Evolutionary conservation across 1,140 invertebrate genomes (phyloP), one percentile per base, ranked within the genome.

Genomic region (Grapholita molesta): DNA sequence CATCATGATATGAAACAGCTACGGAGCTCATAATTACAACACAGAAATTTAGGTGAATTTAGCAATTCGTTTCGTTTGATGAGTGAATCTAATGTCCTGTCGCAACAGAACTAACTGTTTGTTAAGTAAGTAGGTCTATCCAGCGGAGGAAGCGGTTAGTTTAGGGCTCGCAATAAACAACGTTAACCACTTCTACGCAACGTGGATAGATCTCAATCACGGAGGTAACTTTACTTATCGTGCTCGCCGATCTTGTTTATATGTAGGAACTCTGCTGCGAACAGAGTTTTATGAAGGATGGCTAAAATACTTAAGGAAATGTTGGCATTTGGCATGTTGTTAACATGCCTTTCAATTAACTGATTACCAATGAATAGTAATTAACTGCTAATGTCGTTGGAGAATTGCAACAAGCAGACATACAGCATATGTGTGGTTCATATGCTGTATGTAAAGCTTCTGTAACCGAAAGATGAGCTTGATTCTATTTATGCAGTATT

Each of bases 131-230:
- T 30, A 18, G 28, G n/a, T 61, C 55, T 15, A 2, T 57, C 53
- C 24, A 32, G 25, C 55, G 25, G n/a, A 28, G 55, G 55, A 61
- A 61, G 25, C 55, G n/a, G 55, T 30, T 21, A 61, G 24, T 61
- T 61, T 30, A 48, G 55, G 55, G 55, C 24, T 28, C 25, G n/a
- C 24, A 15, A 61, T 28, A 32, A 15, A 61, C 24, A 30, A 18
- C 55, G 25, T 7, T 61, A 61, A 61, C 25, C 11, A 25, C 55
- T 61, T 25, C 55, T 15, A 52, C 42, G 15, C 18, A 15, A 15
- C 24, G 55, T 61, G 23, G 24, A 32, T 61, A 18, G 55, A 61
- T 61, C 55, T 61, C 32, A 30, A 61, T 61, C 55, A 12, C n/a
- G 55, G 25, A 61, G 24, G 32, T 55, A 53, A 25, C 33, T 38